phyloP scores from a whole-genome alignment of 2,113 vertebrate species.

The Sander lucioperca region DNA sequence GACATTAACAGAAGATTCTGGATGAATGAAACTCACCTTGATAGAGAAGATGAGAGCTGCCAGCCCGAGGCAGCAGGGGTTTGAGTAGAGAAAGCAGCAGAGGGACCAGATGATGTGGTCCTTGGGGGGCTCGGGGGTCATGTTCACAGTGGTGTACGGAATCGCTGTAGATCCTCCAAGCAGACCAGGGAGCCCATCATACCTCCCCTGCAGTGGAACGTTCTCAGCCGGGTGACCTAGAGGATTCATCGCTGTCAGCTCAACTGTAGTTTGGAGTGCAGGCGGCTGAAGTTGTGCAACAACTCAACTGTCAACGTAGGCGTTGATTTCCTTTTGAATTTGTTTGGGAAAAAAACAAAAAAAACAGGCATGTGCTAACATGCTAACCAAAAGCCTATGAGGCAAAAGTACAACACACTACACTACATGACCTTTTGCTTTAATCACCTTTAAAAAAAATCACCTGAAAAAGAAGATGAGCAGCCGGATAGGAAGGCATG shows the following conservation, averaged over 20 bases:
- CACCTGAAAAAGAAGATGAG: no score
- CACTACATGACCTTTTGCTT: no score
- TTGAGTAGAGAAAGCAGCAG: conserved; percentile 23
- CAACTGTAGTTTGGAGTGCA: neutral
- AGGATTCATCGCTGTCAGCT: conserved; percentile 7
- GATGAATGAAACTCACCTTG: conserved; percentile 59
- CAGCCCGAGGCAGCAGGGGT: conserved; percentile 68
- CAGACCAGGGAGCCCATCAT: neutral
- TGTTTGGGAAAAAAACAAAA: neutral
- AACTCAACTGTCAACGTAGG: neutral
- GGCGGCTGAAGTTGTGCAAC: neutral
- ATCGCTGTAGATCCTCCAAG: neutral
- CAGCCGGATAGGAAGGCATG: no score
- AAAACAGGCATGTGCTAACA: no score
- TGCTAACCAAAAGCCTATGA: no score
- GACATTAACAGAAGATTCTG: neutral
- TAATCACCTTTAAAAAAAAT: no score
- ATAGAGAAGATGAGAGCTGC: conserved; percentile 65
- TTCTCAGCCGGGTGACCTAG: rapidly evolving
- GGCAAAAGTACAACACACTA: no score
- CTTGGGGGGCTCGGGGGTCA: neutral
- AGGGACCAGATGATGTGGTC: conserved; percentile 78
- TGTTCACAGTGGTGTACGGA: conserved; percentile 11
- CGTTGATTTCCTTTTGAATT: no score
- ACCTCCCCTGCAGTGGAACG: neutral